phyloP scores from a whole-genome alignment of 2,888 invertebrate genomes.

The Phragmatobia fuliginosa region DNA sequence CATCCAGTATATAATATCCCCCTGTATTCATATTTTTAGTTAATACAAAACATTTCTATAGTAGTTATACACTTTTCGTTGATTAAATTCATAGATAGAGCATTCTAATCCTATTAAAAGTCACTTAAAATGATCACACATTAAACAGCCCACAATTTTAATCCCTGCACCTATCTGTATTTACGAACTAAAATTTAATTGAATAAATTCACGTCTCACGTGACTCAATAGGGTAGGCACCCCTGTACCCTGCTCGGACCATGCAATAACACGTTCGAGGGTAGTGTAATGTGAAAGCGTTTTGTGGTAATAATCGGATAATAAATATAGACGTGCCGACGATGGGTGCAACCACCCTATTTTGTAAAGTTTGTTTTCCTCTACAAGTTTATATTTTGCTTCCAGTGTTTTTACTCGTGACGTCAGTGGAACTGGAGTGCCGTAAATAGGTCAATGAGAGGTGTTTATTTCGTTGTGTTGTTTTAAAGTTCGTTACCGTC shows the following conservation, averaged over 20 bases:
- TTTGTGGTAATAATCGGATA: conserved; percentile 72
- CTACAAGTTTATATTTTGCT: conserved; percentile 35
- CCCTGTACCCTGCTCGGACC: conserved; percentile 43
- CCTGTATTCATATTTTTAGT: not conserved
- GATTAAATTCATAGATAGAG: not conserved
- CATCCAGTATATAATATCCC: not conserved
- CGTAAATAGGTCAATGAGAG: conserved; percentile 13
- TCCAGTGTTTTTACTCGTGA: conserved; percentile 27
- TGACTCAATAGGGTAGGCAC: conserved; percentile 47
- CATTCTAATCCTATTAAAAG: conserved; percentile 1
- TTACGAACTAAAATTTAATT: conserved; percentile 50
- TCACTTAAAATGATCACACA: conserved; percentile 3
- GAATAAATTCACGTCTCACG: conserved; percentile 50
- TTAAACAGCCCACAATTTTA: conserved; percentile 23
- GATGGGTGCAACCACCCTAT: conserved; percentile 50
- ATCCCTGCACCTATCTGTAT: conserved; percentile 36
- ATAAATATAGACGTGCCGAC: conserved; percentile 63
- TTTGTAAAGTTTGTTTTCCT: conserved; percentile 50
- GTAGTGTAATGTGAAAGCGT: conserved; percentile 61
- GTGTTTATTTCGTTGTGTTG: not conserved
- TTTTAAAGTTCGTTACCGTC: not conserved
- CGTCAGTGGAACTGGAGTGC: conserved; percentile 1
- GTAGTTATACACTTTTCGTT: too few relatives aligned
- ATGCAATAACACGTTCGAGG: conserved; percentile 56
- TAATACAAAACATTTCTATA: not conserved